Conservation (phyloP, 2,797 vertebrate species). For the Manis crassicaudata region DNA sequence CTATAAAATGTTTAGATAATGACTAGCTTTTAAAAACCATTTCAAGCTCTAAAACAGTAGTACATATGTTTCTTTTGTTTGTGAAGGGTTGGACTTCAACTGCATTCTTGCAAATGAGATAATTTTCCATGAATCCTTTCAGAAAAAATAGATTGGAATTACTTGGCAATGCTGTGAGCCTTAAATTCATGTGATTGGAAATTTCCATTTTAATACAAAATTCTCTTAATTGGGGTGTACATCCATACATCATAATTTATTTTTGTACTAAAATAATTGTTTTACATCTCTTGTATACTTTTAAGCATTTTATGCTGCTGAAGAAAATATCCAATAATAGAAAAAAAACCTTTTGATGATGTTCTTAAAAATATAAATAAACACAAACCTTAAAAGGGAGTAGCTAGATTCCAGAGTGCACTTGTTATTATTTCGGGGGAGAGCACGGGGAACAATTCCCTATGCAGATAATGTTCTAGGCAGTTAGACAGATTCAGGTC, state of each 20-base stretch:
- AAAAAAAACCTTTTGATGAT: neutral
- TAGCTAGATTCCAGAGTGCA: neutral
- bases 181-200: neutral
- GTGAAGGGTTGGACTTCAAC: neutral
- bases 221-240: neutral
- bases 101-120: neutral
- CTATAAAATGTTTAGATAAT: neutral
- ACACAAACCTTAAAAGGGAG: neutral
- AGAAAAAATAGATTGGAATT: neutral
- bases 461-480: neutral
- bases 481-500: neutral
- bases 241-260: neutral
- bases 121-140: neutral
- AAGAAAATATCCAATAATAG: neutral
- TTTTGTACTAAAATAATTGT: neutral
- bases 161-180: neutral
- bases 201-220: neutral
- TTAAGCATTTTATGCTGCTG: neutral
- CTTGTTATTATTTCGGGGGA: neutral
- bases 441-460: neutral
- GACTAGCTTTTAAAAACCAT: neutral
- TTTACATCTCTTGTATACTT: neutral
- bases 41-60: conserved; percentile 11
- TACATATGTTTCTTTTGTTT: neutral
- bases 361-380: neutral